Percentiles rank a stretch among this genome's conserved stretches.
phyloP scores from a whole-genome alignment of 2,113 vertebrate species.

The Megaceryle maxima region DNA sequence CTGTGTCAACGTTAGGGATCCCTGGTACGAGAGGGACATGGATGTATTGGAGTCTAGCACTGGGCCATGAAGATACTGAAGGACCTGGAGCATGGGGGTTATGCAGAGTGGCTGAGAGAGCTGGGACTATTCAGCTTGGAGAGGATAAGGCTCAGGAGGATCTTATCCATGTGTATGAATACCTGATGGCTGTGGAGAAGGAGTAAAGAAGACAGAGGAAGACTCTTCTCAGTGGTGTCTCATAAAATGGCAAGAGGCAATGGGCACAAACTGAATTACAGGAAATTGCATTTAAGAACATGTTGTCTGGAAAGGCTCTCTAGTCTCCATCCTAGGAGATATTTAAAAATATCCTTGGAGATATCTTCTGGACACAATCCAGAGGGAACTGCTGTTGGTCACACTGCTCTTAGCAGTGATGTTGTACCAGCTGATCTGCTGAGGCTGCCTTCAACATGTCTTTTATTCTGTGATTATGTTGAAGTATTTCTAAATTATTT shows the following conservation, averaged over 20 bases:
- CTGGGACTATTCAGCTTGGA: background rate
- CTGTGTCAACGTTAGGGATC: background rate
- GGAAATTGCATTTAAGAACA: background rate
- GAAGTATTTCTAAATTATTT: background rate
- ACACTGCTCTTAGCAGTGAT: background rate
- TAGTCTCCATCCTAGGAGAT: background rate
- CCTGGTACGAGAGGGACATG: background rate
- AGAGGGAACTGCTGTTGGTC: background rate
- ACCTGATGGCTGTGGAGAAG: background rate
- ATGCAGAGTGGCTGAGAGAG: background rate
- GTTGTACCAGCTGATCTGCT: background rate
- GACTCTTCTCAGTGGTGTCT: background rate
- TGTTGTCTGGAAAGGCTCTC: background rate
- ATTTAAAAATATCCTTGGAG: background rate
- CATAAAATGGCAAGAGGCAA: background rate
- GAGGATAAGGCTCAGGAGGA: background rate
- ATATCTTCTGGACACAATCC: background rate
- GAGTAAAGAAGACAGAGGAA: background rate
- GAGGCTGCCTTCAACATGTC: background rate
- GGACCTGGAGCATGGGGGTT: background rate
- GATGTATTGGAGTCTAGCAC: background rate
- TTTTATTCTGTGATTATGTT: background rate
- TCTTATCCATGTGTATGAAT: background rate
- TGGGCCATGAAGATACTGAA: background rate
- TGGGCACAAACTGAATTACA: background rate